Conservation (phyloP, 2,888 invertebrate species). For the Nesidiocoris tenuis region DNA sequence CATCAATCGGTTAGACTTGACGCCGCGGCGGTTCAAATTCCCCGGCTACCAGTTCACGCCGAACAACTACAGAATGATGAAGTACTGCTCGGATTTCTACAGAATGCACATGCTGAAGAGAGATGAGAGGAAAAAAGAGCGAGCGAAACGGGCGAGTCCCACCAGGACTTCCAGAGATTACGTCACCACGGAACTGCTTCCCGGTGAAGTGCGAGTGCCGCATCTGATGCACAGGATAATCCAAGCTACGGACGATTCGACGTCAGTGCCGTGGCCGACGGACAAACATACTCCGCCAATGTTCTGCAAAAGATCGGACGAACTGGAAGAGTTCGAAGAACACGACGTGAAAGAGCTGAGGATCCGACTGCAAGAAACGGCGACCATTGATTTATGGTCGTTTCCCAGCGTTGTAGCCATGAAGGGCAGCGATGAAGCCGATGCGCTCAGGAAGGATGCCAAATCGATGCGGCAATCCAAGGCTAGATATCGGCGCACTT, state of each 20-base stretch:
- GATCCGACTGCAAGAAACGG: conserved; percentile 30
- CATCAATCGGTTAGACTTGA: conserved; percentile 31
- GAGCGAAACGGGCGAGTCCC: conserved; percentile 10
- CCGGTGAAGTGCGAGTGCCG: conserved; percentile 15
- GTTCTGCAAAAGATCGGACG: conserved; percentile 13
- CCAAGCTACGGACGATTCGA: not conserved
- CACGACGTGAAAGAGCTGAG: conserved; percentile 7
- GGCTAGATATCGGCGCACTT: conserved; percentile 6
- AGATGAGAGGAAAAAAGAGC: conserved; percentile 8
- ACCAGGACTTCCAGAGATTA: not conserved
- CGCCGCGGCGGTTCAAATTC: conserved; percentile 24
- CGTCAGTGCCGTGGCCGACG: not conserved
- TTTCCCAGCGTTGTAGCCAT: conserved; percentile 17
- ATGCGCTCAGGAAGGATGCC: not conserved
- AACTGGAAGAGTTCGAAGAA: not conserved
- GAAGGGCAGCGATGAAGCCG: conserved; percentile 11
- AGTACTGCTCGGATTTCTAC: conserved; percentile 23
- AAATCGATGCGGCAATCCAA: not conserved
- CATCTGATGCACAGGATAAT: conserved; percentile 22
- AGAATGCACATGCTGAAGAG: conserved; percentile 21
- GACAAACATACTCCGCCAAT: conserved; percentile 20
- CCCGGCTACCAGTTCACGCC: conserved; percentile 16
- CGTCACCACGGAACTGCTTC: not conserved
- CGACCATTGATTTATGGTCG: conserved; percentile 15
- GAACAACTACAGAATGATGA: not conserved